phyloP scores from a whole-genome alignment of 2,113 vertebrate species.

The Urocynchramus pylzowi region DNA sequence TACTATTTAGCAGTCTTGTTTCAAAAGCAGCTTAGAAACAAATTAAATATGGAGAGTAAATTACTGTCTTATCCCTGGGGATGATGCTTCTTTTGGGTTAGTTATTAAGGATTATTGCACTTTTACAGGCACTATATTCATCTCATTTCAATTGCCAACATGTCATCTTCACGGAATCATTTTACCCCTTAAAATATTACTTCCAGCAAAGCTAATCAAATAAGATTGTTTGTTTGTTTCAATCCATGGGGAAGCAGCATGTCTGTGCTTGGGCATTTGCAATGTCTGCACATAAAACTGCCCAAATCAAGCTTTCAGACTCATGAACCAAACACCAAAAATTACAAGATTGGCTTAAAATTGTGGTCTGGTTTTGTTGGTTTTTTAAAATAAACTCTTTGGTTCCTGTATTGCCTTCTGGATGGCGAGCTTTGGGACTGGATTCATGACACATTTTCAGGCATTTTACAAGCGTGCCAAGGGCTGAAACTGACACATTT shows the following conservation, averaged over 20 bases:
- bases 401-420: background rate
- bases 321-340: background rate
- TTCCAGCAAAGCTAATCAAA: conserved; percentile 57
- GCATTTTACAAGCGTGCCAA: background rate
- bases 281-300: conserved; percentile 1
- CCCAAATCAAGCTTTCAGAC: background rate
- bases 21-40: conserved; percentile 56
- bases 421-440: background rate
- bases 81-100: conserved; percentile 59
- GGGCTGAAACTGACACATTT: background rate
- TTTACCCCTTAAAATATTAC: conserved; percentile 44
- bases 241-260: background rate
- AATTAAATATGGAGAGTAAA: conserved; percentile 61
- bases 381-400: background rate
- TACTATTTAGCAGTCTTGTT: conserved; percentile 46
- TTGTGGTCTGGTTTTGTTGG: background rate
- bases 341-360: background rate
- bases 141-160: conserved; percentile 58
- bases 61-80: conserved; percentile 49
- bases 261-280: background rate
- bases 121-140: conserved; percentile 50
- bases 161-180: conserved; percentile 50
- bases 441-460: background rate
- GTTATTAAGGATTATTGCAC: conserved; percentile 67
- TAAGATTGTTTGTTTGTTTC: conserved; percentile 36